Evolutionary conservation across 2,888 invertebrate genomes (phyloP).

Genomic region (Acrobasis suavella): DNA sequence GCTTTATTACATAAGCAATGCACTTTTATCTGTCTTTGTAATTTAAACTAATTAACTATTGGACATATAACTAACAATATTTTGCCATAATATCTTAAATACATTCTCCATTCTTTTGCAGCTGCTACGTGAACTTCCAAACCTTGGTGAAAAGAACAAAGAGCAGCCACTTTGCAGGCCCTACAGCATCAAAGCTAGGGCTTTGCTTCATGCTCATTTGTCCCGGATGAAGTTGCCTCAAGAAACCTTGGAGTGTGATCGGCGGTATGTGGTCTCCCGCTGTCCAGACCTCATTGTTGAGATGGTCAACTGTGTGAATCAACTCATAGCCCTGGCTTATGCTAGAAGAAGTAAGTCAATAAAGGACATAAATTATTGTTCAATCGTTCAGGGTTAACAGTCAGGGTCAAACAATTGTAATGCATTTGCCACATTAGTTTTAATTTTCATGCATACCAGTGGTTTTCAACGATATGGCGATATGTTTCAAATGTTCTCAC

Average conservation of each 20-base stretch:
- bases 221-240: constrained; percentile 90
- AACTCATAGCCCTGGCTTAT: constrained; percentile 94
- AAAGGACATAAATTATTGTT: too few relatives aligned
- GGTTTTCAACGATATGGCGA: too few relatives aligned
- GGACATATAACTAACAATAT: too few relatives aligned
- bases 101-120: constrained; percentile 49
- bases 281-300: constrained; percentile 98
- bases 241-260: constrained; percentile 91
- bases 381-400: too few relatives aligned
- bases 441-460: too few relatives aligned
- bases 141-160: constrained; percentile 97
- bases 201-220: constrained; percentile 97
- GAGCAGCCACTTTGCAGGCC: constrained; percentile 95
- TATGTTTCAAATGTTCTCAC: too few relatives aligned
- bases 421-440: too few relatives aligned
- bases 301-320: constrained; percentile 97
- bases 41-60: too few relatives aligned
- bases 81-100: neutral
- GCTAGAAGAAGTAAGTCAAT: constrained; percentile 89
- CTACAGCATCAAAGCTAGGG: constrained; percentile 96
- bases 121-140: constrained; percentile 95
- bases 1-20: too few relatives aligned
- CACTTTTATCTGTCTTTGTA: too few relatives aligned
- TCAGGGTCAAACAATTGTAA: too few relatives aligned
- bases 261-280: constrained; percentile 92